Evolutionary conservation across 2,797 vertebrate genomes (phyloP).

Genomic region (Threskiornis aethiopicus): DNA sequence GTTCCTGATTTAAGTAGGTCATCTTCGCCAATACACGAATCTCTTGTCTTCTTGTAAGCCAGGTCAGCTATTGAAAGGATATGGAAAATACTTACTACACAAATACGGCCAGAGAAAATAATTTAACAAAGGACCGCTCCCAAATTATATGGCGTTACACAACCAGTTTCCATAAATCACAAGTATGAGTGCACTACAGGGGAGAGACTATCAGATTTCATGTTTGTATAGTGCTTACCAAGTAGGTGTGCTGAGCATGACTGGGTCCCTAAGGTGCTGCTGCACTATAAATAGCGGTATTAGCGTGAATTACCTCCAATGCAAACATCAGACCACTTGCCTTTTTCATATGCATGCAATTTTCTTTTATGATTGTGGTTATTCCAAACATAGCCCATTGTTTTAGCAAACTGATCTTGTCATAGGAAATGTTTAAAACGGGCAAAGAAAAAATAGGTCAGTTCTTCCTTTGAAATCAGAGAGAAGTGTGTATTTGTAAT

Average conservation of each 20-base stretch:
- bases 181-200: neutral
- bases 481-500: conserved; percentile 49
- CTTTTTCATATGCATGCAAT: neutral
- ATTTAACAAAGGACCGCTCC: neutral
- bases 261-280: conserved; percentile 19
- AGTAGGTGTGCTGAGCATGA: neutral
- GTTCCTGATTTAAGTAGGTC: conserved; percentile 63
- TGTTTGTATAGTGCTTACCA: neutral
- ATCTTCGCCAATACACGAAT: neutral
- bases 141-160: neutral
- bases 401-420: conserved; percentile 47
- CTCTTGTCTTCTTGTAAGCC: neutral
- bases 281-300: neutral
- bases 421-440: conserved; percentile 33
- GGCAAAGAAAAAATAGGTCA: conserved; percentile 64
- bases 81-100: neutral
- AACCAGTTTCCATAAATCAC: neutral
- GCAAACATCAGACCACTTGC: neutral
- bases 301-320: neutral
- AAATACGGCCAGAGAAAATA: neutral
- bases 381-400: conserved; percentile 18
- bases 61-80: neutral
- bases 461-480: conserved; percentile 65
- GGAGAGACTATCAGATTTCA: neutral
- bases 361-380: conserved; percentile 13